Evolutionary conservation across 2,113 vertebrate genomes (phyloP).

Genomic region (Forbesichthys papilliferus): DNA sequence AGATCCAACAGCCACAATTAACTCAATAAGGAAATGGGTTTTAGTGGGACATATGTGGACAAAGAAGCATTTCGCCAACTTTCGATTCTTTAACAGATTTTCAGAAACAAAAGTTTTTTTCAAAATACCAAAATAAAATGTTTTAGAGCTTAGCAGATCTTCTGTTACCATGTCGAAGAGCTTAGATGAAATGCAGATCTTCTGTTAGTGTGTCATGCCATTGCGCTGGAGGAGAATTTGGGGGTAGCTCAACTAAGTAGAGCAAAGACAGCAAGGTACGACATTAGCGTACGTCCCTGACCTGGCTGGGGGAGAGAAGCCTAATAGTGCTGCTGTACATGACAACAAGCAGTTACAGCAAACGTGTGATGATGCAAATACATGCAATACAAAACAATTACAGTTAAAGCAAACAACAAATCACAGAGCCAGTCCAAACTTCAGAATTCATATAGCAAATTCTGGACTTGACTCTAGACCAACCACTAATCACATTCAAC

Average conservation of each 20-base stretch:
- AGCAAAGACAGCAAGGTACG: background rate
- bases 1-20: background rate
- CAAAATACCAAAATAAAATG: background rate
- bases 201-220: background rate
- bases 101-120: background rate
- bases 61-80: constrained; percentile 16
- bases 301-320: background rate
- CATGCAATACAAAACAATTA: constrained; percentile 28
- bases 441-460: constrained; percentile 35
- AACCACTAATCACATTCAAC: constrained; percentile 30
- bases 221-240: background rate
- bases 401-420: constrained; percentile 6
- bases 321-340: background rate
- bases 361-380: constrained; percentile 15
- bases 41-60: constrained; percentile 3
- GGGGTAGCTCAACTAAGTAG: background rate
- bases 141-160: background rate
- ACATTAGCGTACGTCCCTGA: background rate
- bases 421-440: constrained; percentile 36
- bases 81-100: constrained; percentile 7
- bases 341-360: background rate
- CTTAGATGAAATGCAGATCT: background rate
- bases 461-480: constrained; percentile 28
- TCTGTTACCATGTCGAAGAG: background rate
- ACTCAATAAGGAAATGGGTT: background rate